phyloP scores from a whole-genome alignment of 2,797 vertebrate species.

The Halcyon chelicuti region DNA sequence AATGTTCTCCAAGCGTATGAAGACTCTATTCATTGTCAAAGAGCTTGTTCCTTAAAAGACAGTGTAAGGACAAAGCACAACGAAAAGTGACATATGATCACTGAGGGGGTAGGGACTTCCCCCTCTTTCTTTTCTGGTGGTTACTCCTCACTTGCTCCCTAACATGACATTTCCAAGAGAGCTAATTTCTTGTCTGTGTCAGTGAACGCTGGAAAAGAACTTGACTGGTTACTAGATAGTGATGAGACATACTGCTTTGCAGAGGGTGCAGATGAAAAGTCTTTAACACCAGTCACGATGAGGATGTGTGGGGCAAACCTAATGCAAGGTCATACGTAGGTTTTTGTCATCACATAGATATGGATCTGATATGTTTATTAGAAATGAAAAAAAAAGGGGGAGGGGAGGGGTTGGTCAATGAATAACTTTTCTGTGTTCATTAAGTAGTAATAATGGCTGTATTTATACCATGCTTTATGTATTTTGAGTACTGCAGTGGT shows the following conservation, averaged over 20 bases:
- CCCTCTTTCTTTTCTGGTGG: not conserved
- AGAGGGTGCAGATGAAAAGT: not conserved
- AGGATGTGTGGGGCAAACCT: not conserved
- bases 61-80: not conserved
- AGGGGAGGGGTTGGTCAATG: not conserved
- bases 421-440: slow-evolving; percentile 26
- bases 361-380: slow-evolving; percentile 24
- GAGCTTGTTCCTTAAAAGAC: not conserved
- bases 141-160: not conserved
- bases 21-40: slow-evolving; percentile 14
- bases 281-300: not conserved
- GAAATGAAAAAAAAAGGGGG: not conserved
- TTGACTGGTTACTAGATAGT: not conserved
- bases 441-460: not conserved
- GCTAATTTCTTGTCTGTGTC: not conserved
- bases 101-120: not conserved
- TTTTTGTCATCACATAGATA: slow-evolving; percentile 13
- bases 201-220: not conserved
- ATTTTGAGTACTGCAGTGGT: accelerated
- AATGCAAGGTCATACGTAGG: not conserved
- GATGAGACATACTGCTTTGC: not conserved
- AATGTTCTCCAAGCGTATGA: not conserved
- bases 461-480: not conserved
- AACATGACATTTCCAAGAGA: not conserved
- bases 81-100: not conserved